Evolutionary conservation across 64 coral and sea anemone species (phyloP), one percentile per base, ranked within the genome.

Genomic region (Montipora capricornis): DNA sequence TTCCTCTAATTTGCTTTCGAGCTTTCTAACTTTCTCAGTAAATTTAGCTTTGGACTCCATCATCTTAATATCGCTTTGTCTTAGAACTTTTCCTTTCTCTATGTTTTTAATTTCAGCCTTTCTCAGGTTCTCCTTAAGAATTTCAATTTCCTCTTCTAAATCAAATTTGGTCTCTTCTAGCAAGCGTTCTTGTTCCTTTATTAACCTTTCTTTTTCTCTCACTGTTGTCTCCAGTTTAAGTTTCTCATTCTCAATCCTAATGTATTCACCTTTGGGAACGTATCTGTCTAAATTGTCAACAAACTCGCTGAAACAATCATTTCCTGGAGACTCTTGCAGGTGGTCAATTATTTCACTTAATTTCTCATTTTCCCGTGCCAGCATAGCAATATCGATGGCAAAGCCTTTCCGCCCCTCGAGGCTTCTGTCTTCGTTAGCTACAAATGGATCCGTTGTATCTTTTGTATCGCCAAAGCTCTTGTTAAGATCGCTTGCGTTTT

Each of bases 301-400:
- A 51, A 93, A 81, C 9, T 85, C 92, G 64, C 49, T 78, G 15
- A 93, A n/a, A 48, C 83, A 67, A 81, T 93, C 92, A 74, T 61
- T 20, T 59, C 49, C 79, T 1, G 92, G 84, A 46, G 20, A 59
- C 12, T 88, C 61, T n/a, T 80, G 83, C 84, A 93, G 68, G 67
- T 93, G 92, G 77, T 93, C 92, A 10, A 93, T 93, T 79, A 93
- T 93, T 74, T 93, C 92, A 24, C 92, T 87, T 67, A 93, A 78
- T 49, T 93, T 93, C 78, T 78, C 92, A 68, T 93, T 93, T 78
- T 93, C 92, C 64, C 88, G 78, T 73, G 92, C 92, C 11, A 93
- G 68, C 20, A 88, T 87, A 14, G 92, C 92, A 10, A 93, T 93
- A 16, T 93, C 92, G 50, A 13, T 73, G 11, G 85, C 83, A 47